These are phyloP conservation scores for Phthorimaea operculella DNA, from an alignment of 1,140 invertebrate genomes.

Conservation along the genomic window DNA sequence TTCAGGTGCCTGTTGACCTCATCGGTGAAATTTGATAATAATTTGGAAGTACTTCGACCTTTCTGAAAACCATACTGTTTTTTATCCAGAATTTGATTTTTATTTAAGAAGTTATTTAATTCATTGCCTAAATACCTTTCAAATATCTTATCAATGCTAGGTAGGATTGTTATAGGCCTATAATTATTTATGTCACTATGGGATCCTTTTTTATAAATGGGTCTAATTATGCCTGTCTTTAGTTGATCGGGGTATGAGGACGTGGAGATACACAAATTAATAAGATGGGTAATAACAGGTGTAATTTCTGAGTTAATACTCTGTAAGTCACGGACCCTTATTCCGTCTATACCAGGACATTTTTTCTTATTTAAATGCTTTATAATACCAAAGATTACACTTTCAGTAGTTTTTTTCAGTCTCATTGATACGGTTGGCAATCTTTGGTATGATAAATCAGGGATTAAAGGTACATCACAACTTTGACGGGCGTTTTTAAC, in stretches of 20 bases:
- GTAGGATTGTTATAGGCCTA: too few relatives aligned
- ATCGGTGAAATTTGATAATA: too few relatives aligned
- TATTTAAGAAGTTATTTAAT: too few relatives aligned
- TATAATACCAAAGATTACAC: constrained; percentile 2
- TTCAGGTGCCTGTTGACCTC: too few relatives aligned
- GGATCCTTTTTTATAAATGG: too few relatives aligned
- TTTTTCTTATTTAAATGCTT: constrained; percentile 4
- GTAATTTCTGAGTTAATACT: constrained; percentile 1
- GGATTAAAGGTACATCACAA: constrained; percentile 3
- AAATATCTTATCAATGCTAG: too few relatives aligned
- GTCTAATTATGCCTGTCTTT: too few relatives aligned
- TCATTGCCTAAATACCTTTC: too few relatives aligned
- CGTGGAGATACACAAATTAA: neutral
- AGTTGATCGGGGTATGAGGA: constrained; percentile 1
- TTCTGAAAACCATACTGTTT: too few relatives aligned
- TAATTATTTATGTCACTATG: too few relatives aligned
- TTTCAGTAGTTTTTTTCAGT: neutral
- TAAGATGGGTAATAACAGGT: constrained; percentile 3
- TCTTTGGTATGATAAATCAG: neutral
- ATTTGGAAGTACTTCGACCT: too few relatives aligned
- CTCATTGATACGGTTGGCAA: neutral
- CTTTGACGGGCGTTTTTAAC: neutral
- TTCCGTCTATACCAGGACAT: constrained; percentile 6
- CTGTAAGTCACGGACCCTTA: neutral
- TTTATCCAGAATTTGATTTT: too few relatives aligned